Evolutionary conservation across 1,140 invertebrate species (phyloP).

Genomic region (Drosophila guanche): DNA sequence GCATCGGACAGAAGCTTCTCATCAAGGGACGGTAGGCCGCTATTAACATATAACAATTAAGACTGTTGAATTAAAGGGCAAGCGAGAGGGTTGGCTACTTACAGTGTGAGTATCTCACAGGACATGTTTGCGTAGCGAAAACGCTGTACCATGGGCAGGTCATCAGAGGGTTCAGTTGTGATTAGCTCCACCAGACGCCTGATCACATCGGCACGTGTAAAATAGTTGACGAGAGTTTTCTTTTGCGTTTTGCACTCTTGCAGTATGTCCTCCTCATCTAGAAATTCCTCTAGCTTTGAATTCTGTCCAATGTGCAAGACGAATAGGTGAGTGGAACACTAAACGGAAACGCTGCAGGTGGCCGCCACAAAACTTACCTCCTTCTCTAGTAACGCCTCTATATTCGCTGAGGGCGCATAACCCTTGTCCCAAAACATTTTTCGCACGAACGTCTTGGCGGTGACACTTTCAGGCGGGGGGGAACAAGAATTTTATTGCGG

Average conservation of each 20-base stretch:
- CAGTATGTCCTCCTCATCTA: conserved; percentile 97
- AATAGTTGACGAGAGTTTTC: conserved; percentile 93
- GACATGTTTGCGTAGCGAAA: conserved; percentile 97
- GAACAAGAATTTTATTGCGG: conserved; percentile 40
- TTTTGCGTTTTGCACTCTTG: conserved; percentile 98
- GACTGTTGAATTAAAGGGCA: neutral
- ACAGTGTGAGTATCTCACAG: conserved; percentile 94
- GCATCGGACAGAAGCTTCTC: conserved; percentile 92
- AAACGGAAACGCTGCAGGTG: neutral
- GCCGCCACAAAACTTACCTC: conserved; percentile 85
- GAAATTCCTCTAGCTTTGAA: conserved; percentile 93
- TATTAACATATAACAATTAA: conserved; percentile 26
- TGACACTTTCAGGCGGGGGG: conserved; percentile 76
- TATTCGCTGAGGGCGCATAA: conserved; percentile 88
- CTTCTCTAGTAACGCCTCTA: conserved; percentile 90
- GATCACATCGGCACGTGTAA: conserved; percentile 92
- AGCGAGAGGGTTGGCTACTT: conserved; percentile 19
- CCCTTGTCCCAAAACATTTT: conserved; percentile 93
- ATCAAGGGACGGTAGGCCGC: conserved; percentile 93
- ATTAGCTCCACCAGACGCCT: conserved; percentile 93
- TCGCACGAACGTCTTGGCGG: conserved; percentile 78
- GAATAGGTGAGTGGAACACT: conserved; percentile 2
- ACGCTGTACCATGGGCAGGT: conserved; percentile 90
- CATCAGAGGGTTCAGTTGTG: conserved; percentile 91
- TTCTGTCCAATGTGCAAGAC: conserved; percentile 85